phyloP scores from a whole-genome alignment of 2,797 vertebrate species.

The Microcaecilia unicolor region DNA sequence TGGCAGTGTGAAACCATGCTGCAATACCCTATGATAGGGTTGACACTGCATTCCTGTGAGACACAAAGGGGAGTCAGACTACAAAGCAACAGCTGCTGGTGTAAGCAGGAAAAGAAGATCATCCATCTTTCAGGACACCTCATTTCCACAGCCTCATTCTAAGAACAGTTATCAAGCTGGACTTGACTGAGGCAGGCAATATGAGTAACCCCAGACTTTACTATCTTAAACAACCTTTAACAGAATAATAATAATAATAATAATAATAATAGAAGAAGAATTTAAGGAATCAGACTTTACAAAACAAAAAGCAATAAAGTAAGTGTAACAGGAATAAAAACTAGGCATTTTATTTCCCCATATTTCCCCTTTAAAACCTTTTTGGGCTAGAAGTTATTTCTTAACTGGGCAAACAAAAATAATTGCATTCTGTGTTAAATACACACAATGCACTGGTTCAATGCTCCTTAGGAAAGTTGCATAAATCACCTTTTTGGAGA shows the following conservation, averaged over 20 bases:
- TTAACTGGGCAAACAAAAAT: too few relatives aligned
- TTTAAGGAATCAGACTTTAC: too few relatives aligned
- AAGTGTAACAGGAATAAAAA: not conserved
- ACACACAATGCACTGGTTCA: too few relatives aligned
- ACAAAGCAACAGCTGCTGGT: constrained; percentile 10
- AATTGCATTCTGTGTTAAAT: too few relatives aligned
- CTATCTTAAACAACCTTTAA: constrained; percentile 13
- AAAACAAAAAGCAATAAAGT: not conserved
- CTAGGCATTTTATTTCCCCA: too few relatives aligned
- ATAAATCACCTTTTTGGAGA: too few relatives aligned
- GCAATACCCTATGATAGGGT: not conserved
- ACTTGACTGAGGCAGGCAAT: constrained; percentile 4
- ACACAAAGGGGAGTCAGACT: not conserved
- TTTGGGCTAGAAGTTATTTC: too few relatives aligned
- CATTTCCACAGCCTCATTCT: constrained; percentile 28
- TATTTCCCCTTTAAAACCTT: too few relatives aligned
- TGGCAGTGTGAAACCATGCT: not conserved
- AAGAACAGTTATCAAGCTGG: constrained; percentile 25
- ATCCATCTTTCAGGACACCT: constrained; percentile 21
- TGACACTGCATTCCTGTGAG: not conserved
- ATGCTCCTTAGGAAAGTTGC: too few relatives aligned
- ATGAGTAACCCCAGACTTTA: constrained; percentile 5
- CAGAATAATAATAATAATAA: constrained; percentile 14
- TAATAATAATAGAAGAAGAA: too few relatives aligned
- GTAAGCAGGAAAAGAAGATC: constrained; percentile 20